Percentiles rank a stretch among this genome's conserved stretches.
phyloP scores from a whole-genome alignment of 2,797 vertebrate genomes.

The Diceros bicornis region DNA sequence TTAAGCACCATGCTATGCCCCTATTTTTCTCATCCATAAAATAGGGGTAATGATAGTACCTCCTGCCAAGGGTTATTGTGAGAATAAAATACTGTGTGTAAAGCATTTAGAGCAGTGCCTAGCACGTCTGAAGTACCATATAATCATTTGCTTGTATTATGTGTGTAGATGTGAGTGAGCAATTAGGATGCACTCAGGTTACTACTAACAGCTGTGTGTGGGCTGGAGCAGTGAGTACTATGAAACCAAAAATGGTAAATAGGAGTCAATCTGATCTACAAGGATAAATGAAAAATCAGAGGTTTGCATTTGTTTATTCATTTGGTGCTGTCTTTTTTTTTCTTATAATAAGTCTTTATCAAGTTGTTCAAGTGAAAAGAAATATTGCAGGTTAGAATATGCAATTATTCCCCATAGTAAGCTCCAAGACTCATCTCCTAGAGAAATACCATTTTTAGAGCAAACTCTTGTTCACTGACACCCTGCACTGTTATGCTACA shows the following conservation, averaged over 20 bases:
- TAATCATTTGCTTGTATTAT: background rate
- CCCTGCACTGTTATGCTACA: background rate
- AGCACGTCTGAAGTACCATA: background rate
- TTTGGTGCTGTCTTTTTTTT: background rate
- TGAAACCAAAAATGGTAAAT: background rate
- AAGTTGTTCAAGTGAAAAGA: background rate
- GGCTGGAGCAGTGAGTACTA: background rate
- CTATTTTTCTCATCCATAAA: conserved; percentile 17
- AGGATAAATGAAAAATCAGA: background rate
- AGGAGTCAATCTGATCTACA: background rate
- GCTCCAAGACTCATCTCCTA: background rate
- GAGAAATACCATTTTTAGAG: background rate
- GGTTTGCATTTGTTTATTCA: background rate
- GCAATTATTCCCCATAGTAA: background rate
- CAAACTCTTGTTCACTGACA: background rate
- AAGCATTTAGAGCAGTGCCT: background rate
- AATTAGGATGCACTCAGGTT: background rate
- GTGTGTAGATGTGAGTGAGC: background rate
- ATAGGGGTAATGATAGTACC: background rate
- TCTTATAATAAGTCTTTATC: background rate
- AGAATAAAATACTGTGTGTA: background rate
- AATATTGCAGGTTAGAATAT: background rate
- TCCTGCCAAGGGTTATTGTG: background rate
- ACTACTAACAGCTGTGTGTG: background rate
- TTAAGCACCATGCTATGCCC: background rate